Evolutionary conservation across 1,140 invertebrate genomes (phyloP).

Genomic region (Apocrypta bakeri): DNA sequence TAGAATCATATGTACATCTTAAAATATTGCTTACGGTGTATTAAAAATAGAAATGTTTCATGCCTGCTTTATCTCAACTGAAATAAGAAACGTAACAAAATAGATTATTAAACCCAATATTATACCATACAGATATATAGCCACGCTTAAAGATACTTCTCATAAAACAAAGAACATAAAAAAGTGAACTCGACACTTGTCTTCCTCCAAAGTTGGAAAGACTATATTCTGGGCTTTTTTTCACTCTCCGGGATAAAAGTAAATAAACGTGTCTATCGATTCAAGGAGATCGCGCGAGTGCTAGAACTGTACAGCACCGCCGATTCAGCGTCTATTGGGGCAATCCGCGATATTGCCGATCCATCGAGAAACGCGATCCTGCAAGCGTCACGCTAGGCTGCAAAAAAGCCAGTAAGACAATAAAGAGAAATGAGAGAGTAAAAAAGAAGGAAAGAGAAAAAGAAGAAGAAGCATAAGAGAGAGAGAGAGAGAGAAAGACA

Average conservation of each 20-base stretch:
- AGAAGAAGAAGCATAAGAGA: not conserved
- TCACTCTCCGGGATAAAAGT: not conserved
- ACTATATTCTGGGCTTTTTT: not conserved
- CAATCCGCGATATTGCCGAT: slow-evolving; percentile 12
- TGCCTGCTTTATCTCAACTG: too few relatives aligned
- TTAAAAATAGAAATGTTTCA: not conserved
- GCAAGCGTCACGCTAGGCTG: not conserved
- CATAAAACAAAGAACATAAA: slow-evolving; percentile 9
- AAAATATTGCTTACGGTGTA: not conserved
- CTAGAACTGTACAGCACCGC: not conserved
- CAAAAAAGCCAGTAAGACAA: slow-evolving; percentile 7
- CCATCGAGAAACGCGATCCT: not conserved
- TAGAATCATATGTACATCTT: not conserved
- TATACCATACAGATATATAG: not conserved
- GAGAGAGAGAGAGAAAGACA: not conserved
- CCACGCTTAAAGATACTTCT: not conserved
- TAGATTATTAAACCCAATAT: not conserved
- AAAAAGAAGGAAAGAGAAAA: not conserved
- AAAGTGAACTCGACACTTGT: not conserved
- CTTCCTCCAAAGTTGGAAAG: not conserved
- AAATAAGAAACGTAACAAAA: slow-evolving; percentile 14
- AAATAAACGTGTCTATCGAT: slow-evolving; percentile 26
- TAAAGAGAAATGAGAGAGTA: not conserved
- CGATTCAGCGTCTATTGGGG: slow-evolving; percentile 30
- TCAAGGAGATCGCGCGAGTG: not conserved